phyloP scores from a whole-genome alignment of 2,888 invertebrate species.

The Pomacea canaliculata region DNA sequence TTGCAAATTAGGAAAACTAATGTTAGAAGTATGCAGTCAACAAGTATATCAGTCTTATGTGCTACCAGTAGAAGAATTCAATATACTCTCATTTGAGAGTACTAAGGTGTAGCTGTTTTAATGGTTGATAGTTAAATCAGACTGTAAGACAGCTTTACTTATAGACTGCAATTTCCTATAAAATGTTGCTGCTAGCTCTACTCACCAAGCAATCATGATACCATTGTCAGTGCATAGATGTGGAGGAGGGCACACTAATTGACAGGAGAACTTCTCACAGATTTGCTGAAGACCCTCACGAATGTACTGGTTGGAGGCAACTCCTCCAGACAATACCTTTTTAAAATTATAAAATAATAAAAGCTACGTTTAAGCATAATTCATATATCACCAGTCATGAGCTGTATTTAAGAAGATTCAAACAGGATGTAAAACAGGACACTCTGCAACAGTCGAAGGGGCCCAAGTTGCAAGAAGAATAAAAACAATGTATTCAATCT shows the following conservation, averaged over 20 bases:
- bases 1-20: no score
- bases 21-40: no score
- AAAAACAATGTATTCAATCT: background rate
- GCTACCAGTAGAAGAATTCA: no score
- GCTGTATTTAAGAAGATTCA: no score
- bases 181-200: background rate
- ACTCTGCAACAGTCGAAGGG: no score
- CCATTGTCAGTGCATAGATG: slow-evolving; percentile 97
- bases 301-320: slow-evolving; percentile 92
- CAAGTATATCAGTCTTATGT: no score
- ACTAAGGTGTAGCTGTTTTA: no score
- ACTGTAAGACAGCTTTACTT: background rate
- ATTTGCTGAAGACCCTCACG: slow-evolving; percentile 79
- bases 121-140: no score
- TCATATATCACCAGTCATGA: no score
- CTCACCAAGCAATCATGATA: slow-evolving; percentile 93
- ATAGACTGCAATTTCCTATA: background rate
- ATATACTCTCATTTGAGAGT: no score
- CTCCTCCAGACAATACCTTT: slow-evolving; percentile 93
- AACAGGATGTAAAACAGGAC: background rate
- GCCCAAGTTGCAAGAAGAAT: background rate
- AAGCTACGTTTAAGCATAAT: no score
- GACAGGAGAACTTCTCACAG: slow-evolving; percentile 75
- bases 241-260: slow-evolving; percentile 83
- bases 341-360: slow-evolving; percentile 5